These are phyloP conservation scores for Agriotes lineatus DNA, from an alignment of 2,888 invertebrate genomes.

Conservation along the genomic window DNA sequence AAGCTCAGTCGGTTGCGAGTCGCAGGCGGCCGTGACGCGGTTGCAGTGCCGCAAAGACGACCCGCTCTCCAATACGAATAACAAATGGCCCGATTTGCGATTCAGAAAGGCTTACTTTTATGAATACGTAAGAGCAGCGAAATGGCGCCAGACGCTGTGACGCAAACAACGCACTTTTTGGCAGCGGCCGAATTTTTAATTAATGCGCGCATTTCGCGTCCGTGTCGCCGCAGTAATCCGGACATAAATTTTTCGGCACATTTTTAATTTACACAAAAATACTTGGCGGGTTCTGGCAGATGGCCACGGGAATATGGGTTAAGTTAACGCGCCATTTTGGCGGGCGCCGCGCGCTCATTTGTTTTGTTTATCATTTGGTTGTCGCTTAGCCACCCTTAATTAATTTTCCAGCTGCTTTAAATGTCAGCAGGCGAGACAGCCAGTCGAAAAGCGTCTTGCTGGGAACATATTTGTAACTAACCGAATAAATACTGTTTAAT, in stretches of 20 bases:
- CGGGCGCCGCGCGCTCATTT: conserved; percentile 27
- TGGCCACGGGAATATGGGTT: conserved; percentile 39
- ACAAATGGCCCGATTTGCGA: conserved; percentile 23
- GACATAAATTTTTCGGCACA: conserved; percentile 39
- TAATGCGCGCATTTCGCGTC: conserved; percentile 39
- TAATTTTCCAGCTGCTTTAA: background rate
- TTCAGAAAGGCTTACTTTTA: conserved; percentile 1
- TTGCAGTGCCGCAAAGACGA: too few relatives aligned
- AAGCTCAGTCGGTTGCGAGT: too few relatives aligned
- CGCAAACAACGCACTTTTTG: conserved; percentile 24
- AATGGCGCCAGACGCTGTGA: conserved; percentile 34
- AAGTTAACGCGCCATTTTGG: conserved; percentile 34
- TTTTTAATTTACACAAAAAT: conserved; percentile 42
- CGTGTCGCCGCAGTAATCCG: conserved; percentile 34
- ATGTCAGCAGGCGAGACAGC: too few relatives aligned
- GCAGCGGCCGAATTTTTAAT: conserved; percentile 35
- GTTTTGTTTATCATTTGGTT: conserved; percentile 12
- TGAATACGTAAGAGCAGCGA: conserved; percentile 16
- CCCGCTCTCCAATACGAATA: conserved; percentile 4
- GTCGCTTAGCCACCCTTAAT: background rate
- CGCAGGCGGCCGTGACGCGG: too few relatives aligned
- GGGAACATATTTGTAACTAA: too few relatives aligned
- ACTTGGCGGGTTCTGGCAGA: conserved; percentile 30
- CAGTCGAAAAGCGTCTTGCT: too few relatives aligned
- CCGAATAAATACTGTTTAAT: too few relatives aligned